A percentile compares a stretch with the other conserved stretches of the same genome.
Conservation (phyloP, 2,888 invertebrate genomes). For the Phalera bucephala region DNA sequence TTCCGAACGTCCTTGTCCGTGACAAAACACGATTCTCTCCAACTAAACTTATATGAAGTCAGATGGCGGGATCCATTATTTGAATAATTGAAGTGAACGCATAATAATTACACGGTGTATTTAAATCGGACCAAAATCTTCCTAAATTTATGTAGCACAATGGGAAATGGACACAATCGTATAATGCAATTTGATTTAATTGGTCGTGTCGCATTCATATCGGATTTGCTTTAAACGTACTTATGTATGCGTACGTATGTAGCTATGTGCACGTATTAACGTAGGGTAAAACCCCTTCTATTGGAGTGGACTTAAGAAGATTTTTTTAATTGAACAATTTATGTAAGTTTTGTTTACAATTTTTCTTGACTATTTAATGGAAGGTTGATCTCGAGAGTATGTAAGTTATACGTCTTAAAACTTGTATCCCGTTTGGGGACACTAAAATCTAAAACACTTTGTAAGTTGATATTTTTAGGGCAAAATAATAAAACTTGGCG, state of each 20-base stretch:
- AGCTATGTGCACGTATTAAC: constrained; percentile 18
- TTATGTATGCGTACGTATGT: too few relatives aligned
- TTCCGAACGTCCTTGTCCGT: too few relatives aligned
- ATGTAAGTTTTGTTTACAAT: too few relatives aligned
- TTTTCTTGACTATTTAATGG: too few relatives aligned
- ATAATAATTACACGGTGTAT: constrained; percentile 48
- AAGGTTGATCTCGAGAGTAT: too few relatives aligned
- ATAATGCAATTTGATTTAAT: constrained; percentile 56
- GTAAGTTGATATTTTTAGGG: constrained; percentile 28
- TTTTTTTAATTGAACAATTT: too few relatives aligned
- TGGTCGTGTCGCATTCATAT: constrained; percentile 48
- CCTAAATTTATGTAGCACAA: constrained; percentile 44
- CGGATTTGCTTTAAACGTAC: too few relatives aligned
- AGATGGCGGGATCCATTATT: constrained; percentile 42
- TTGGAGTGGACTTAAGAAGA: constrained; percentile 4
- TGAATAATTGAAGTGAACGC: constrained; percentile 40
- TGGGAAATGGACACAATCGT: constrained; percentile 43
- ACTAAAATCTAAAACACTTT: too few relatives aligned
- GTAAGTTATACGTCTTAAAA: too few relatives aligned
- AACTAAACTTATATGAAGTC: too few relatives aligned
- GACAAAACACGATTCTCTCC: too few relatives aligned
- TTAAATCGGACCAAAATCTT: constrained; percentile 42
- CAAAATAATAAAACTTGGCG: constrained; percentile 39
- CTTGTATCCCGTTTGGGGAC: too few relatives aligned
- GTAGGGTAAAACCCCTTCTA: constrained; percentile 11